These are phyloP conservation scores for Tetragonula clypearis DNA, from an alignment of 1,140 invertebrate genomes.

Conservation along the genomic window DNA sequence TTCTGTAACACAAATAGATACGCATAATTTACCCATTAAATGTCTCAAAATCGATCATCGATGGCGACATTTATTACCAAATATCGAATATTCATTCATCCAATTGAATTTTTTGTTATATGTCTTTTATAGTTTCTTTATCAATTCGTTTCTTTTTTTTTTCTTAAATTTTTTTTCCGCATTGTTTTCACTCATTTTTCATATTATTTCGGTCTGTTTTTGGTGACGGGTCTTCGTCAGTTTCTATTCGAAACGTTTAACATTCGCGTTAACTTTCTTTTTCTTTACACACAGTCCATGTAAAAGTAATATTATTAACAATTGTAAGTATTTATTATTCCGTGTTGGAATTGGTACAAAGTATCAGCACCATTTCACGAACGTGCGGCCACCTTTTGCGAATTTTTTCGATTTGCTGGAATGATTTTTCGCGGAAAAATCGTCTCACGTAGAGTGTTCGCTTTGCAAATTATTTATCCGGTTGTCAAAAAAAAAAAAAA, in stretches of 20 bases:
- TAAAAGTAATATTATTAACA: not conserved
- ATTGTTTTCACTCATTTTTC: slow-evolving; percentile 35
- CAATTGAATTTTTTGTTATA: not conserved
- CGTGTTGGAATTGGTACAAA: slow-evolving; percentile 17
- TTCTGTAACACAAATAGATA: not conserved
- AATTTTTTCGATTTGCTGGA: not conserved
- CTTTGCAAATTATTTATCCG: not conserved
- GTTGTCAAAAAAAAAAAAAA: slow-evolving; percentile 19
- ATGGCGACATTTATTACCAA: slow-evolving; percentile 6
- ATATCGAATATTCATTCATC: not conserved
- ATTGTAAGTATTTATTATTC: slow-evolving; percentile 56
- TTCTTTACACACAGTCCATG: not conserved
- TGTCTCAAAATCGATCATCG: not conserved
- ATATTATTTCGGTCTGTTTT: slow-evolving; percentile 42
- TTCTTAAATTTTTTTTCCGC: slow-evolving; percentile 8
- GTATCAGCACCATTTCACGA: slow-evolving; percentile 10
- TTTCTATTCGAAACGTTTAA: not conserved
- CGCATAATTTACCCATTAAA: not conserved
- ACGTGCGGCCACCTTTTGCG: not conserved
- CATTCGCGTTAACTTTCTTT: slow-evolving; percentile 13
- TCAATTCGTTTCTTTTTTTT: not conserved
- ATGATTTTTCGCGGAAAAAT: not conserved
- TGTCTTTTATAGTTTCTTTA: not conserved
- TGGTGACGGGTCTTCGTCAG: slow-evolving; percentile 51
- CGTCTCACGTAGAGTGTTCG: not conserved